phyloP scores from a whole-genome alignment of 2,888 invertebrate genomes.

The Chalcis sispes region DNA sequence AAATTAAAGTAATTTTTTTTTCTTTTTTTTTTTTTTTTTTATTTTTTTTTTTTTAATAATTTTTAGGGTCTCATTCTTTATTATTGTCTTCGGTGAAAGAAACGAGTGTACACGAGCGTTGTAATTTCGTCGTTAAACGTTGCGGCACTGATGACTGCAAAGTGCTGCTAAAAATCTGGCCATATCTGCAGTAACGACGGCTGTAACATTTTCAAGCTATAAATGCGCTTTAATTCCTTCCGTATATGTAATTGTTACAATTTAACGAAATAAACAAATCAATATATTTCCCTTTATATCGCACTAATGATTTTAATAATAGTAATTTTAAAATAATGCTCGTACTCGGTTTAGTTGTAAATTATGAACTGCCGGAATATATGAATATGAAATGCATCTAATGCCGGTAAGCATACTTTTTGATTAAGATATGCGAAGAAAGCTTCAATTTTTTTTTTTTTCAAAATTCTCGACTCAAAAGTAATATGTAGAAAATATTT shows the following conservation, averaged over 20 bases:
- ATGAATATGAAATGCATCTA: no score
- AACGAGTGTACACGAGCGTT: conserved; percentile 9
- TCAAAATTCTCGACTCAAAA: no score
- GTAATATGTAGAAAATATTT: no score
- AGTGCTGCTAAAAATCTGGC: conserved; percentile 49
- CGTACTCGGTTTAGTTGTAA: no score
- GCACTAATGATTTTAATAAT: conserved; percentile 24
- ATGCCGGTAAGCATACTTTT: no score
- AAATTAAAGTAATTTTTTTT: conserved; percentile 34
- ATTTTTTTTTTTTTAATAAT: conserved; percentile 16
- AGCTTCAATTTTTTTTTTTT: no score
- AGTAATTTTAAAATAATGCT: background rate
- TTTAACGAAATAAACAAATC: conserved; percentile 22
- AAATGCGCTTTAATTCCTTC: conserved; percentile 22
- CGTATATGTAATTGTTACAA: conserved; percentile 21
- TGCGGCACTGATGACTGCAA: conserved; percentile 52
- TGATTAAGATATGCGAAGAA: no score
- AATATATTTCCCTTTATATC: conserved; percentile 20
- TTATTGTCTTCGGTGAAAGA: conserved; percentile 8
- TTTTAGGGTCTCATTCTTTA: conserved; percentile 29
- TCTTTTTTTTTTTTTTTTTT: background rate
- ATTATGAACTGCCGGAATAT: no score
- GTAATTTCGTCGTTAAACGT: conserved; percentile 53
- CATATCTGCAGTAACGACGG: conserved; percentile 36
- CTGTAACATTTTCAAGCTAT: conserved; percentile 32